These are phyloP conservation scores for Procambarus clarkii DNA, from an alignment of 1,140 invertebrate species.

Conservation along the genomic window DNA sequence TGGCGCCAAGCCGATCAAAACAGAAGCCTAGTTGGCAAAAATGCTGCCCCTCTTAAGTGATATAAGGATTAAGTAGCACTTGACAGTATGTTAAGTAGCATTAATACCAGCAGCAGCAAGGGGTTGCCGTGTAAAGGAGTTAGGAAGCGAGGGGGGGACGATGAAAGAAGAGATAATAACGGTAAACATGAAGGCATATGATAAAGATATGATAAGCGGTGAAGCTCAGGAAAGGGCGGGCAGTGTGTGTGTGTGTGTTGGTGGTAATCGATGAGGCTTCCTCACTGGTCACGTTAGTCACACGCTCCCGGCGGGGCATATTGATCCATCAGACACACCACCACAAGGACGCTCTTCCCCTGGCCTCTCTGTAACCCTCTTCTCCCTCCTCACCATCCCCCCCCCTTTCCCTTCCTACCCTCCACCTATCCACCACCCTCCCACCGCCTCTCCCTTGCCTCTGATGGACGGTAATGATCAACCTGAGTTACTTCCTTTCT, in stretches of 20 bases:
- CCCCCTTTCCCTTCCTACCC: too few relatives aligned
- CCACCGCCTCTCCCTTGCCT: neutral
- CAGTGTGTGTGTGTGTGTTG: neutral
- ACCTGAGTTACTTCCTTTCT: neutral
- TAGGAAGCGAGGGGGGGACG: neutral
- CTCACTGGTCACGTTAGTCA: conserved; percentile 22
- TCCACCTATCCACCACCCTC: too few relatives aligned
- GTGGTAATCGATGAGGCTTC: conserved; percentile 23
- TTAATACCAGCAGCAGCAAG: neutral
- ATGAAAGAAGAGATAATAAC: neutral
- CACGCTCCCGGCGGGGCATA: neutral
- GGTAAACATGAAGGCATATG: neutral
- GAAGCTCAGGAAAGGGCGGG: neutral
- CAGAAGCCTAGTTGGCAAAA: too few relatives aligned
- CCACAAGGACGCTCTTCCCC: conserved; percentile 3
- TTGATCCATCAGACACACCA: conserved; percentile 11
- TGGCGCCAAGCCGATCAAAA: too few relatives aligned
- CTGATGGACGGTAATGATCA: conserved; percentile 14
- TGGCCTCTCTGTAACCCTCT: neutral
- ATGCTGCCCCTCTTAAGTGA: too few relatives aligned
- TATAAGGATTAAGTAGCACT: too few relatives aligned
- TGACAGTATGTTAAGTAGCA: neutral
- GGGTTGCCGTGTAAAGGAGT: neutral
- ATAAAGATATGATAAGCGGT: neutral
- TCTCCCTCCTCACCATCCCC: too few relatives aligned